These are phyloP conservation scores for Siphonodentalium dalli DNA, from an alignment of 2,888 invertebrate genomes.

Conservation along the genomic window DNA sequence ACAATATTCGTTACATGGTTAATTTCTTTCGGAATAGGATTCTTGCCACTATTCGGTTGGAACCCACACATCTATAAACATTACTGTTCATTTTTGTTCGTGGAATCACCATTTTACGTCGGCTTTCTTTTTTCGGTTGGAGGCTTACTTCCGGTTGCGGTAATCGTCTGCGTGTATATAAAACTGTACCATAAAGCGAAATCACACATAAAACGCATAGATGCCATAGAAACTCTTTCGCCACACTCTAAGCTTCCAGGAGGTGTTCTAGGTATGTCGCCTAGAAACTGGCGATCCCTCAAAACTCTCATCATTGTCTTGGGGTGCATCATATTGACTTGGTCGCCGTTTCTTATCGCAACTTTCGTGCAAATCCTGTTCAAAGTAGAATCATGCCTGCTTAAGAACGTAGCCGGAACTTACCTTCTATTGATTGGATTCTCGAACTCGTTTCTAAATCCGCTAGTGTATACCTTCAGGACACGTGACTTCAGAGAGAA, in stretches of 20 bases:
- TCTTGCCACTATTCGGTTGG: conserved; percentile 49
- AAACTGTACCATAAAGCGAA: conserved; percentile 36
- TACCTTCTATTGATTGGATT: conserved; percentile 47
- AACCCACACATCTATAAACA: conserved; percentile 29
- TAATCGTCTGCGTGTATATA: conserved; percentile 37
- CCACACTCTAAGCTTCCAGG: conserved; percentile 12
- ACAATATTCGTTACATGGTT: conserved; percentile 36
- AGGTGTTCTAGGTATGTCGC: conserved; percentile 34
- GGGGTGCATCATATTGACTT: conserved; percentile 42
- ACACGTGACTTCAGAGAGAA: conserved; percentile 43
- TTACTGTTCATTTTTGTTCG: conserved; percentile 44
- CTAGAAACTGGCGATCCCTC: conserved; percentile 35
- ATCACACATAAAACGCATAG: conserved; percentile 40
- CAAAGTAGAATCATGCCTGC: conserved; percentile 25
- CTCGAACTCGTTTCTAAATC: conserved; percentile 53
- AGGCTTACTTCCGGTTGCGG: conserved; percentile 34
- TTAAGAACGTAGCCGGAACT: conserved; percentile 42
- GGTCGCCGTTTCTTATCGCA: conserved; percentile 41
- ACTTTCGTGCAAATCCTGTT: conserved; percentile 32
- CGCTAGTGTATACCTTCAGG: conserved; percentile 48
- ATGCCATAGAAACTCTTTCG: conserved; percentile 35
- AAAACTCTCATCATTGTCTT: conserved; percentile 39
- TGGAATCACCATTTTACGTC: conserved; percentile 36
- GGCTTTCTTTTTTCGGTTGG: conserved; percentile 31
- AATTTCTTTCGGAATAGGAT: conserved; percentile 39